Percentiles rank a stretch among this genome's conserved stretches.
phyloP scores from a whole-genome alignment of 1,140 invertebrate genomes.

The Pentalonia nigronervosa region DNA sequence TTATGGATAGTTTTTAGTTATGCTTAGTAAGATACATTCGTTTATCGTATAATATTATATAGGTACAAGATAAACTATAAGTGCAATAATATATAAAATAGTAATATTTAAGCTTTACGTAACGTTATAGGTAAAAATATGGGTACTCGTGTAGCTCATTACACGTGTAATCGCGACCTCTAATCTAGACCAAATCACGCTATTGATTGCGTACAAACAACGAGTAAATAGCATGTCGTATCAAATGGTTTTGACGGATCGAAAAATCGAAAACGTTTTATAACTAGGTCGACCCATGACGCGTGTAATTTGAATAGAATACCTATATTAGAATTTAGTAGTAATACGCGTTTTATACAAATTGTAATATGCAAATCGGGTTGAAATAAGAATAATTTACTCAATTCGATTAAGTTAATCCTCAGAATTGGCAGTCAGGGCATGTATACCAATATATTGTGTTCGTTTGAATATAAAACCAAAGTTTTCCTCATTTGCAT shows the following conservation, averaged over 20 bases:
- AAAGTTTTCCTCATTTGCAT: slow-evolving; percentile 31
- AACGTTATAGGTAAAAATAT: too few species aligned
- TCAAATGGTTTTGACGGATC: background rate
- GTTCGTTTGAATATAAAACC: background rate
- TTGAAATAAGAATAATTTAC: background rate
- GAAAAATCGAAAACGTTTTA: background rate
- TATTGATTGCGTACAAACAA: background rate
- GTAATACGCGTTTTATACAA: background rate
- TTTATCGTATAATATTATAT: too few species aligned
- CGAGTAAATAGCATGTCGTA: background rate
- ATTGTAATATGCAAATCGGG: background rate
- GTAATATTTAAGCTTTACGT: too few species aligned
- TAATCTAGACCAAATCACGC: background rate
- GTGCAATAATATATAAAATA: too few species aligned
- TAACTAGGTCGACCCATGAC: background rate
- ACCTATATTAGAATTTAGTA: background rate
- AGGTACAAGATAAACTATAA: too few species aligned
- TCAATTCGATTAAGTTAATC: slow-evolving; percentile 6
- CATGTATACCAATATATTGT: background rate
- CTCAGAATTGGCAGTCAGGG: background rate
- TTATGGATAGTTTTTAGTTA: too few species aligned
- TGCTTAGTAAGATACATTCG: too few species aligned
- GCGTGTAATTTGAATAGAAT: background rate
- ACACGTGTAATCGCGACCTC: too few species aligned
- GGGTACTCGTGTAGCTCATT: too few species aligned